These are phyloP conservation scores for Perognathus longimembris DNA, from an alignment of 2,113 vertebrate species.

Conservation along the genomic window DNA sequence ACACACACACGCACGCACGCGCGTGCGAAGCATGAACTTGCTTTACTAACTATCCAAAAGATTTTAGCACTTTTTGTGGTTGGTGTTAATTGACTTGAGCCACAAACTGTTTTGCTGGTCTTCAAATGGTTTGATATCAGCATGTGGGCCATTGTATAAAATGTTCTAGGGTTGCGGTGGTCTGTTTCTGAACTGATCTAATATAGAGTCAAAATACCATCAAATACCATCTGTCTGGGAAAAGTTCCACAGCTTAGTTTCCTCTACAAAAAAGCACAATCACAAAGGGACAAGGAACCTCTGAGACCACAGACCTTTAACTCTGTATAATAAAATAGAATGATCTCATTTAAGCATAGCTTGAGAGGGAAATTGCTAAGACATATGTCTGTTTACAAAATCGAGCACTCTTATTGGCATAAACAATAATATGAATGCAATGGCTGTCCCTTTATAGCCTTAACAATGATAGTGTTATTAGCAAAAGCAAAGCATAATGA, in stretches of 20 bases:
- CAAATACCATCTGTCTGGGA: not conserved
- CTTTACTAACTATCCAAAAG: not conserved
- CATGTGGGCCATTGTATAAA: not conserved
- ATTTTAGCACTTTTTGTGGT: not conserved
- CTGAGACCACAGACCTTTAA: not conserved
- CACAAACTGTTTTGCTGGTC: not conserved
- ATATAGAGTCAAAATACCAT: not conserved
- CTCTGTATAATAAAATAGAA: not conserved
- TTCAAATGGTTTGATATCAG: not conserved
- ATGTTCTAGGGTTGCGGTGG: not conserved
- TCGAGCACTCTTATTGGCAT: not conserved
- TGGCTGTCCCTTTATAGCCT: not conserved
- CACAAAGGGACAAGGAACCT: not conserved
- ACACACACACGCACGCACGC: too few species aligned
- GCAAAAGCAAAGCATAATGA: not conserved
- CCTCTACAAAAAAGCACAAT: conserved; percentile 1
- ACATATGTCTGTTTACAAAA: conserved; percentile 37
- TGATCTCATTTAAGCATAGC: not conserved
- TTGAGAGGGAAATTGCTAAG: not conserved
- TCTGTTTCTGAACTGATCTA: not conserved
- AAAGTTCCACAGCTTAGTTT: not conserved
- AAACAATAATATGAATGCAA: not conserved
- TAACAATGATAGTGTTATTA: conserved; percentile 26
- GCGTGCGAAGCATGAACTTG: not conserved
- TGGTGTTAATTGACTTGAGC: not conserved